A percentile compares a stretch with the other conserved stretches of the same genome.
These are phyloP conservation scores for Drosophila paranaensis DNA, from an alignment of 2,888 invertebrate genomes.

Conservation along the genomic window DNA sequence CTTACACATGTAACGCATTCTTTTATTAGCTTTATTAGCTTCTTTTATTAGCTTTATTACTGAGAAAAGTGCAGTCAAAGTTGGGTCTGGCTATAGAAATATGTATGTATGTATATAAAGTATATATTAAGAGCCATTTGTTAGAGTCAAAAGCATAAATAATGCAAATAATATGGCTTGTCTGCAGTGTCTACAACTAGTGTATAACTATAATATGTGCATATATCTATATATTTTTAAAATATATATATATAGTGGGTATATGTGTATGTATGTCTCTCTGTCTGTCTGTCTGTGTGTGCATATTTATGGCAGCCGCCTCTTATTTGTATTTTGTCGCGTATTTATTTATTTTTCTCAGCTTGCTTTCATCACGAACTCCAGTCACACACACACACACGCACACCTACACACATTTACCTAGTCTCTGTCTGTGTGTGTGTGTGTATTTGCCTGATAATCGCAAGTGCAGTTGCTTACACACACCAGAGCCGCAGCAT, in stretches of 20 bases:
- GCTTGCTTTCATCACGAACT: conserved; percentile 58
- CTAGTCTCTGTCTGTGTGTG: conserved; percentile 11
- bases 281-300: neutral
- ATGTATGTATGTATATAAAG: neutral
- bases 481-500: conserved; percentile 48
- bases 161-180: conserved; percentile 1
- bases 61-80: neutral
- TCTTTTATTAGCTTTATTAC: conserved; percentile 1
- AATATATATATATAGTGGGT: no score
- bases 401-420: conserved; percentile 4
- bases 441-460: conserved; percentile 48
- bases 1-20: neutral
- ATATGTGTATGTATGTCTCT: neutral
- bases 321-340: conserved; percentile 43
- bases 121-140: neutral
- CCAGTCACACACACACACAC: neutral
- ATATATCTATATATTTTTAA: neutral
- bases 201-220: neutral
- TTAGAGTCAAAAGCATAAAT: conserved; percentile 1
- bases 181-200: conserved; percentile 14
- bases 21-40: neutral
- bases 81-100: neutral
- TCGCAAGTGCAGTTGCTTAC: conserved; percentile 59
- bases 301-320: neutral
- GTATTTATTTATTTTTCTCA: conserved; percentile 42